A percentile compares a stretch with the other conserved stretches of the same genome.
phyloP scores from a whole-genome alignment of 2,113 vertebrate genomes.

The Labrus mixtus region DNA sequence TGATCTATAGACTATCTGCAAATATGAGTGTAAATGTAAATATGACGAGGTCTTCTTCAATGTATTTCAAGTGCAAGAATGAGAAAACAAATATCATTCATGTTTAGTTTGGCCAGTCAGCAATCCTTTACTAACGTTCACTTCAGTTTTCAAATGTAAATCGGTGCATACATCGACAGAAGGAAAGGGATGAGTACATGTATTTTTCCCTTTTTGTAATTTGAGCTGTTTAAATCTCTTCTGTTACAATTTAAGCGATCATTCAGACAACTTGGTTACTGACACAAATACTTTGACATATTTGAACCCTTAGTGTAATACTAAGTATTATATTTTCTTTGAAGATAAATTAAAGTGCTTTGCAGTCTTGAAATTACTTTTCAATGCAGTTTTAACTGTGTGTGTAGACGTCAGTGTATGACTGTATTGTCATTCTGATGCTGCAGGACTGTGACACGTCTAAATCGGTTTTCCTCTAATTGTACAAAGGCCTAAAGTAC shows the following conservation, averaged over 20 bases:
- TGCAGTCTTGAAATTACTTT: not conserved
- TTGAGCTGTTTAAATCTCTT: not conserved
- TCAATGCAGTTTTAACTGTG: too few relatives aligned
- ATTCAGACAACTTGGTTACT: not conserved
- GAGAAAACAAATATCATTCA: not conserved
- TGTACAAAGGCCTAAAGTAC: not conserved
- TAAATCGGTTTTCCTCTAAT: not conserved
- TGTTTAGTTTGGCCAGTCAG: not conserved
- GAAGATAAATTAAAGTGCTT: not conserved
- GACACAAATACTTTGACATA: not conserved
- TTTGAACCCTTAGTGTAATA: not conserved
- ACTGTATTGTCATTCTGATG: not conserved
- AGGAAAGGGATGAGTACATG: not conserved
- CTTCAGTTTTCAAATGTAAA: not conserved
- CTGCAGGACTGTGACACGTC: not conserved
- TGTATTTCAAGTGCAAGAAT: too few relatives aligned
- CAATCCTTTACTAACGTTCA: too few relatives aligned
- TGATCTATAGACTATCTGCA: too few relatives aligned
- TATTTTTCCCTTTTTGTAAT: not conserved
- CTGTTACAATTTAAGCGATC: not conserved
- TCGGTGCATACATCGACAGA: not conserved
- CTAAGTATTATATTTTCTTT: not conserved
- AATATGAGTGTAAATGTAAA: not conserved
- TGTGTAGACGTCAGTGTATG: not conserved
- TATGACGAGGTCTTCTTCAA: not conserved